Base-by-base conservation (phyloP, 2,888 invertebrate genomes). In the Hermaeophaga mercurialis region DNA sequence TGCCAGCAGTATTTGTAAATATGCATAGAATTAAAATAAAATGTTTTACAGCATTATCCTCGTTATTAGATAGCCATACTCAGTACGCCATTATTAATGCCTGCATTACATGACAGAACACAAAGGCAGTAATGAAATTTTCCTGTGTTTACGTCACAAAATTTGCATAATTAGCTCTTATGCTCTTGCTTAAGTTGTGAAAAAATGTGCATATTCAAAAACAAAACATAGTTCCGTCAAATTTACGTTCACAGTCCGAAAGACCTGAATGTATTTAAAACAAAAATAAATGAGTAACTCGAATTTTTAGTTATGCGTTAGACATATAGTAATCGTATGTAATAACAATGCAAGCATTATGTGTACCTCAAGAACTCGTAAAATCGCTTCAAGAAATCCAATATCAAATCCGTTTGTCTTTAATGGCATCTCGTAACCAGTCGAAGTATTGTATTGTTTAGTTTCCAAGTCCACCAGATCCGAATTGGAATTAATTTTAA, bases 351-450 rank as follows among this genome's bases (percentile, higher is more conserved):
- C 14, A 33, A 28, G 28, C 7, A 28, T 28, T 28, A 6, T 9
- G n/a, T 28, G 28, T 28, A 33, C 14, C 14, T 33, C 14, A 3
- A 33, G 7, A 12, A 14, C 33, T 3, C 33, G 2, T 3, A 33
- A 33, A 14, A 33, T 33, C 33, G 33, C 33, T 33, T 33, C 8
- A 36, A 15, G 36, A 36, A 36, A 36, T 36, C 36, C 36, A 36
- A 36, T 36, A 36, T 36, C 36, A 17, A 36, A 36, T 36, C 14
- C 17, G 36, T 36, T 14, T 36, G 36, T 36, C 15, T 36, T 15
- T 17, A 17, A 36, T 36, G 9, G 17, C 36, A 9, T 3, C 17
- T 36, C 17, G 36, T 36, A 36, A 12, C 17, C 4, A 17, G 7
- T 36, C 17, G 15, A 36, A 36, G 36, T 36, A 15, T 36, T 17